These are phyloP conservation scores for Balaenoptera acutorostrata DNA, from an alignment of 2,113 vertebrate species.

Conservation along the genomic window DNA sequence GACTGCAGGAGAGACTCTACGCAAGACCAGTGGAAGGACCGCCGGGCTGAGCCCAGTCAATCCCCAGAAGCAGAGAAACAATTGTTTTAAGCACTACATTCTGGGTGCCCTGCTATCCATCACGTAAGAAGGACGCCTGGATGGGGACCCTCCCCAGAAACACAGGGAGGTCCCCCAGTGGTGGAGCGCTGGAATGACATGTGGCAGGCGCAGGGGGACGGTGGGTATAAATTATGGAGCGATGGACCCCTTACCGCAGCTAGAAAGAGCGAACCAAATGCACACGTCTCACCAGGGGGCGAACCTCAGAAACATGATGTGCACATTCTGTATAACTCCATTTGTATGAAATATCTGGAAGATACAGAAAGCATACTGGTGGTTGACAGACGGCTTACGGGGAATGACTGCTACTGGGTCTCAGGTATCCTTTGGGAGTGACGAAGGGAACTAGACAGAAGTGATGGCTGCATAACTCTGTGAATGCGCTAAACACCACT, in stretches of 20 bases:
- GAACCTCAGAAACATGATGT: accelerated
- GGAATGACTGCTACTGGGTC: accelerated
- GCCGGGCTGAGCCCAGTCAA: not conserved
- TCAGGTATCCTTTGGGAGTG: not conserved
- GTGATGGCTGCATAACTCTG: accelerated
- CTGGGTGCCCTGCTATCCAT: too few species aligned
- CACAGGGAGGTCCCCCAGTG: not conserved
- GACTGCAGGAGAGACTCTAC: not conserved
- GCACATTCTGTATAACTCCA: not conserved
- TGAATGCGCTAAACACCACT: accelerated
- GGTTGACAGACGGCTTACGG: not conserved
- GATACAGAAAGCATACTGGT: not conserved
- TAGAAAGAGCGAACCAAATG: accelerated
- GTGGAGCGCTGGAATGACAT: accelerated
- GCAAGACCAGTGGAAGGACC: not conserved
- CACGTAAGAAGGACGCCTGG: too few species aligned
- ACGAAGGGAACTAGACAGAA: not conserved
- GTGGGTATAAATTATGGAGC: not conserved
- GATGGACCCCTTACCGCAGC: accelerated
- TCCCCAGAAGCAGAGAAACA: not conserved
- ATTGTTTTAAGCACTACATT: accelerated
- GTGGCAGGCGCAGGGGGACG: accelerated
- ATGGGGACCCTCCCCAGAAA: not conserved
- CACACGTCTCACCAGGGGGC: accelerated
- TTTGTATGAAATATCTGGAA: accelerated